Base-by-base conservation (phyloP, 2,797 vertebrate genomes). In the Anabacerthia variegaticeps region DNA sequence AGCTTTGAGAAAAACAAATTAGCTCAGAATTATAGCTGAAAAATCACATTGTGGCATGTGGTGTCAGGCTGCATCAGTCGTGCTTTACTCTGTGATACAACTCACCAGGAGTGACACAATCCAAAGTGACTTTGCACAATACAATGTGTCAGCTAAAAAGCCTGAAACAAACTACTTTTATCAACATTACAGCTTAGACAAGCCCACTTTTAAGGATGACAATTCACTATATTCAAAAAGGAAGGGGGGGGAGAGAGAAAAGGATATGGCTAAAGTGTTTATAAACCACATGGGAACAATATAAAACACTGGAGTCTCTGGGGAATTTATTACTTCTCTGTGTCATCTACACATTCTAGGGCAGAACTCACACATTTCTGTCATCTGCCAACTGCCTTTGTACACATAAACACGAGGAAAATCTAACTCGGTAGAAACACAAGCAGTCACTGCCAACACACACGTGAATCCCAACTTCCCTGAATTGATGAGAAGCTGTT, bases 51-150 rank as follows among this genome's bases (percentile, higher is more conserved):
- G 15, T 58, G 65, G 71, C 39, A 39, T 44, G 73, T 61, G 62
- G 71, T 77, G 69, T 84, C 63, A 37, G 63, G 63, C 63, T 37
- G 32, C 62, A 84, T 81, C 77, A 34, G 66, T 87, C 92, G 54
- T 27, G 48, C 28, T 79, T 85, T 93, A 49, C 86, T 73, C 65
- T 15, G 2, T 32, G 73, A 62, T 24, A 44, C 32, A 11, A 56
- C 61, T 88, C 91, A 90, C 74, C 58, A 52, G 75, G 15, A 72
- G 28, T 41, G 95, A 78, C 55, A 76, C 11, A 9, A 89, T 46
- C 80, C 85, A 77, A 96, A 92, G 91, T 80, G 94, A 92, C 92
- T 92, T 94, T 68, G 66, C 59, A 69, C 88, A 95, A 73, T 36
- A 43, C 9, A 20, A 68, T 0, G 2, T 58, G 44, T 39, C 89